phyloP scores from a whole-genome alignment of 2,113 vertebrate species.

The Uropsilus gracilis region DNA sequence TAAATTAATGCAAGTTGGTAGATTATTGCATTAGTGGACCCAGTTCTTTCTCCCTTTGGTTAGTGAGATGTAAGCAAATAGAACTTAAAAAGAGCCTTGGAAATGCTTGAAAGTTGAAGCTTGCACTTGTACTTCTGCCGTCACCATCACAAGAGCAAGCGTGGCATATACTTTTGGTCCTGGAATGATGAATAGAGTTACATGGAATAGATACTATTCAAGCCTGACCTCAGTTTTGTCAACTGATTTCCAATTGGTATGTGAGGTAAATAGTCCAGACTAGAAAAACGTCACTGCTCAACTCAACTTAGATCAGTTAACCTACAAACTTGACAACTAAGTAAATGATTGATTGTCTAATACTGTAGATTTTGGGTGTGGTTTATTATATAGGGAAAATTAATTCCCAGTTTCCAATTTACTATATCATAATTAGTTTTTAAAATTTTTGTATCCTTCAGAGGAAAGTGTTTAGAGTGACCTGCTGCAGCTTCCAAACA shows the following conservation, averaged over 20 bases:
- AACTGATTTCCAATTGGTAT: neutral
- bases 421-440: slow-evolving; percentile 75
- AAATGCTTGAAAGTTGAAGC: neutral
- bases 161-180: neutral
- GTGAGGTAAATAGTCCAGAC: neutral
- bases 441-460: slow-evolving; percentile 70
- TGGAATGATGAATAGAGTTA: neutral
- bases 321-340: neutral
- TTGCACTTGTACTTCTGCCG: neutral
- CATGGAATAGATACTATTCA: neutral
- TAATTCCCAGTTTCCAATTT: neutral
- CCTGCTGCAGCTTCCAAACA: neutral
- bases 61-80: neutral
- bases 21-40: neutral
- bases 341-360: neutral
- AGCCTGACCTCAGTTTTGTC: neutral
- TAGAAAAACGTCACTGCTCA: neutral
- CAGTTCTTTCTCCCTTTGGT: neutral
- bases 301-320: neutral
- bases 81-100: neutral
- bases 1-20: slow-evolving; percentile 77
- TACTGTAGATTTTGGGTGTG: neutral
- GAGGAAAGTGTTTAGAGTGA: slow-evolving; percentile 73
- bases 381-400: neutral
- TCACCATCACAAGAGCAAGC: neutral